These are phyloP conservation scores for Sebastes fasciatus DNA, from an alignment of 2,113 vertebrate genomes.

Conservation along the genomic window DNA sequence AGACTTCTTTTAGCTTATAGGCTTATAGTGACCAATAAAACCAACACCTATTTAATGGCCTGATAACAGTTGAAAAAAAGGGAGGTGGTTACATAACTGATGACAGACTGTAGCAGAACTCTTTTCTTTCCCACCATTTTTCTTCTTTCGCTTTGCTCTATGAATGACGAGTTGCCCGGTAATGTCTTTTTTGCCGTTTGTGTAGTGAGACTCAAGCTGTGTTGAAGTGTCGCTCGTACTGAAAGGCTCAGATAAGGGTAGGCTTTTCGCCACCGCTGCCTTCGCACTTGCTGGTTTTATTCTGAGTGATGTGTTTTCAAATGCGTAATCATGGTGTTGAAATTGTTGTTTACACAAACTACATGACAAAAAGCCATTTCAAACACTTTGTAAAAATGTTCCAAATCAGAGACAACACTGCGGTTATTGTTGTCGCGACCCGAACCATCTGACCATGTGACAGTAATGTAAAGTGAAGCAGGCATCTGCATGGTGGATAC, in stretches of 20 bases:
- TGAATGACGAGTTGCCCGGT: not conserved
- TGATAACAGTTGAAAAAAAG: too few relatives aligned
- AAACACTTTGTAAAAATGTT: not conserved
- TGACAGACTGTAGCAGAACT: not conserved
- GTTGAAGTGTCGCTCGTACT: not conserved
- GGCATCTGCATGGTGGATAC: not conserved
- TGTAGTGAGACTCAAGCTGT: not conserved
- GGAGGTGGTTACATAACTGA: not conserved
- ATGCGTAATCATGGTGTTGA: not conserved
- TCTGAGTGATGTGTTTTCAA: slow-evolving; percentile 13
- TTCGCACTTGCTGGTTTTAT: not conserved
- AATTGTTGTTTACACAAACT: slow-evolving; percentile 1
- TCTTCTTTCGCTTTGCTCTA: not conserved
- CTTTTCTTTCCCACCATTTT: not conserved
- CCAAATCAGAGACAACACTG: not conserved
- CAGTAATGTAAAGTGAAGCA: slow-evolving; percentile 19
- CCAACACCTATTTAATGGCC: too few relatives aligned
- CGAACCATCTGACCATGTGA: not conserved
- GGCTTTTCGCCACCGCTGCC: not conserved
- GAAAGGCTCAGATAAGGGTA: not conserved
- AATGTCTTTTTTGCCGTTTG: not conserved
- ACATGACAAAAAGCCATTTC: not conserved
- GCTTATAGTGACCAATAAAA: too few relatives aligned
- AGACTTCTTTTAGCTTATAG: too few relatives aligned
- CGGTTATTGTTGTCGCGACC: not conserved